Base-by-base conservation (phyloP, 2,797 vertebrate genomes). In the Chrosomus eos region DNA sequence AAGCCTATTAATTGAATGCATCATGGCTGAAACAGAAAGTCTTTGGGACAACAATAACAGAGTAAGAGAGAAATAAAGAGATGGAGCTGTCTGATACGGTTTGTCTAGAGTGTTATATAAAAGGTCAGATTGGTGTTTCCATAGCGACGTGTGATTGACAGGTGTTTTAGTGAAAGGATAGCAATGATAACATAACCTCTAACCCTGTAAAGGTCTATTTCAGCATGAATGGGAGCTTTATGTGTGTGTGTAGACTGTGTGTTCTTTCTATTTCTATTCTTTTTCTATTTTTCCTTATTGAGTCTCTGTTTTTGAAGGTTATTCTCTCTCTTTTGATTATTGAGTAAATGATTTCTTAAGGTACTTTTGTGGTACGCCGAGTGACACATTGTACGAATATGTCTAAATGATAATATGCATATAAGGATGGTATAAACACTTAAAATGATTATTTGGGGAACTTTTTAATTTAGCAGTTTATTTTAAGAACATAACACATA, bases 91-190 rank as follows among this genome's bases (percentile, higher is more conserved):
- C 81, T 62, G 14, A 45, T 80, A 68, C 55, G n/a, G 51, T 87
- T 83, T 73, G 60, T 87, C 45, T 81, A 60, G 60, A 80, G 60
- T 71, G 66, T 77, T 78, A 14, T 76, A 60, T 84, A 75, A 84
- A 78, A 77, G 53, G 83, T 80, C 75, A 85, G 79, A 62, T 77
- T 70, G 81, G 71, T 78, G 83, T 68, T 87, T 64, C 84, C 81
- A 86, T 84, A 75, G 68, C 43, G 40, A 83, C 43, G 3, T 43
- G 13, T 81, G 80, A 81, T 84, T 87, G 85, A 73, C 76, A 77
- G 76, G 68, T 85, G 38, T 87, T 71, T 84, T 66, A 58, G 77
- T 75, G 53, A 43, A 78, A 75, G 70, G 64, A 88, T 43, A 60
- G 74, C 23, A 38, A 66, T 72, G 83, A 80, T 31, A n/a, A 60